Conservation (phyloP, 1,140 invertebrate genomes). For the Drosophila arawakana region DNA sequence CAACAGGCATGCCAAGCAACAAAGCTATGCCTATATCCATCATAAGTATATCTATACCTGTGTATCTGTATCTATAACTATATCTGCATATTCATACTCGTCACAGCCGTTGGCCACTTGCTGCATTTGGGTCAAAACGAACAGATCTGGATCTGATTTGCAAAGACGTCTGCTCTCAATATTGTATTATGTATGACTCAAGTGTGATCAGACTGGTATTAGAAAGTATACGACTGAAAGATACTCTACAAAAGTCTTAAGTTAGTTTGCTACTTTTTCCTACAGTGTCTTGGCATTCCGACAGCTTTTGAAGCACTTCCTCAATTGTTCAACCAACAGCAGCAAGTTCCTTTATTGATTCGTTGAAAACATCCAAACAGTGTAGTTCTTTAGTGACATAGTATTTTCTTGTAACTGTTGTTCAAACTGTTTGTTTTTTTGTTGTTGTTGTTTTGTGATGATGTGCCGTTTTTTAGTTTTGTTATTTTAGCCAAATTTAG, state of each 20-base stretch:
- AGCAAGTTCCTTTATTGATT: slow-evolving; percentile 38
- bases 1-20: slow-evolving; percentile 19
- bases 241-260: no score
- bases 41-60: no score
- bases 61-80: not conserved
- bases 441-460: not conserved
- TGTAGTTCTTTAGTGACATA: not conserved
- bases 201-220: no score
- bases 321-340: slow-evolving; percentile 28
- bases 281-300: not conserved
- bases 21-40: slow-evolving; percentile 19
- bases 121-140: slow-evolving; percentile 52
- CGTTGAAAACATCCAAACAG: not conserved
- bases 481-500: not conserved
- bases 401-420: not conserved
- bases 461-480: not conserved
- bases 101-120: slow-evolving; percentile 21
- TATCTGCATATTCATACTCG: not conserved
- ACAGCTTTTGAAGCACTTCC: not conserved
- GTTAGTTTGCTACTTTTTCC: not conserved
- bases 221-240: no score
- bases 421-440: not conserved
- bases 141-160: not conserved
- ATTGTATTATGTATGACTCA: not conserved
- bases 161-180: not conserved